These are phyloP conservation scores for Sycobia sp. DNA, from an alignment of 1,140 invertebrate genomes.

Conservation along the genomic window DNA sequence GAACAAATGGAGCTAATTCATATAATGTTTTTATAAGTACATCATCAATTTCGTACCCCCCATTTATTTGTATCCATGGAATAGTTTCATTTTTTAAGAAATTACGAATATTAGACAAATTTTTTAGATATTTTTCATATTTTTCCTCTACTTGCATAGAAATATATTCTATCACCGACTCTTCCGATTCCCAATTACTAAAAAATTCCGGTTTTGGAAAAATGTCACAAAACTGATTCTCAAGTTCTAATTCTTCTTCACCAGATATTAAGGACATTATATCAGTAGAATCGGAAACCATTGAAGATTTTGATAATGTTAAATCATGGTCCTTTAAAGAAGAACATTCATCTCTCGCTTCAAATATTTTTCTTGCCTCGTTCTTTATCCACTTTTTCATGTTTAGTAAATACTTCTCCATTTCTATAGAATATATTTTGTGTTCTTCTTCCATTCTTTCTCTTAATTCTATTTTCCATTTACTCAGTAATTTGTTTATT, in stretches of 20 bases:
- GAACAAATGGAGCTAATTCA: constrained; percentile 51
- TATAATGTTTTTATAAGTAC: constrained; percentile 50
- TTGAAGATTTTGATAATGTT: too few species aligned
- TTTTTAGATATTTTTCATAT: constrained; percentile 55
- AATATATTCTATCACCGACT: constrained; percentile 55
- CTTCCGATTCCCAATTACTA: constrained; percentile 59
- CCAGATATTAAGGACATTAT: too few species aligned
- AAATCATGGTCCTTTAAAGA: too few species aligned
- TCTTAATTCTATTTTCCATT: constrained; percentile 49
- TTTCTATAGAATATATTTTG: constrained; percentile 5
- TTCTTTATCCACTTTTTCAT: constrained; percentile 39
- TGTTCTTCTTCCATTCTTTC: constrained; percentile 47
- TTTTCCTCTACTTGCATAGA: constrained; percentile 53
- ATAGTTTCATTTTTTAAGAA: constrained; percentile 55
- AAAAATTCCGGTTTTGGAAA: constrained; percentile 57
- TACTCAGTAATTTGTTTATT: constrained; percentile 43
- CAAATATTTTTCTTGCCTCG: constrained; percentile 37
- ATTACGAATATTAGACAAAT: constrained; percentile 50
- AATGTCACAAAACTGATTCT: constrained; percentile 13
- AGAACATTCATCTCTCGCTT: background rate
- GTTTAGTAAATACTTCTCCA: constrained; percentile 40
- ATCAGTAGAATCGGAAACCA: too few species aligned
- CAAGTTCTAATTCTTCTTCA: constrained; percentile 7
- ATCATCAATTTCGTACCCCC: constrained; percentile 47
- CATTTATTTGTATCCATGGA: constrained; percentile 54